Evolutionary conservation across 2,113 vertebrate genomes (phyloP), one percentile per base, ranked within the genome.

Genomic region (Notiomystis cincta): DNA sequence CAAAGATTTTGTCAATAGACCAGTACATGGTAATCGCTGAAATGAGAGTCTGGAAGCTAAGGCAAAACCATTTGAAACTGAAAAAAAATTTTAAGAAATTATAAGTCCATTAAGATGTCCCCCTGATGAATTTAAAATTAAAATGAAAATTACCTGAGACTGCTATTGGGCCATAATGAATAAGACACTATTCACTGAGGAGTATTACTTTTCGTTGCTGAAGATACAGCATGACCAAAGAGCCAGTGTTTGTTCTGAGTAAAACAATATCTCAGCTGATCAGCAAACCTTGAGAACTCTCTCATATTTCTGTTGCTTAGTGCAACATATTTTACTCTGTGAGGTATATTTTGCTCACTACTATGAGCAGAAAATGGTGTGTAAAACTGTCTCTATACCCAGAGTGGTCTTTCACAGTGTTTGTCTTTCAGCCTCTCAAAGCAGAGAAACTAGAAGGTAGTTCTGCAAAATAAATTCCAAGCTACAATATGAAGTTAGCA

Each of bases 31-130:
- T 27, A 80, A 58, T 45, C 13, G 13, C 31, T 87, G 16, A 65
- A 33, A 7, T 50, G 35, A 76, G 14, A 50, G 13, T 38, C 10
- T 67, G 27, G 16, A 69, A 69, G 10, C 3, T 31, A 40, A 72
- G 8, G 5, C 5, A 76, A 71, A 58, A 54, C 28, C 1, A 0
- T 60, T 60, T 81, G 37, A 56, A 72, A 67, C 1, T 18, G 25
- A 72, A 67, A 5, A 67, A 67, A 56, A 81, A 62, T 9, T 47
- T 31, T 38, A 48, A 89, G 33, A 15, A 76, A 58, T 47, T 47
- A 4, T 40, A 83, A 38, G 3, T 44, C 27, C 6, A 30, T 38
- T 38, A 81, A 42, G 13, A 9, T 1, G 2, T 2, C 5, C 20
- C 8, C 33, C 7, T 71, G 7, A 27, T 88, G 16, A 72, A 87